Base-by-base conservation (phyloP, 1,140 invertebrate genomes). In the Drosophila eugracilis region DNA sequence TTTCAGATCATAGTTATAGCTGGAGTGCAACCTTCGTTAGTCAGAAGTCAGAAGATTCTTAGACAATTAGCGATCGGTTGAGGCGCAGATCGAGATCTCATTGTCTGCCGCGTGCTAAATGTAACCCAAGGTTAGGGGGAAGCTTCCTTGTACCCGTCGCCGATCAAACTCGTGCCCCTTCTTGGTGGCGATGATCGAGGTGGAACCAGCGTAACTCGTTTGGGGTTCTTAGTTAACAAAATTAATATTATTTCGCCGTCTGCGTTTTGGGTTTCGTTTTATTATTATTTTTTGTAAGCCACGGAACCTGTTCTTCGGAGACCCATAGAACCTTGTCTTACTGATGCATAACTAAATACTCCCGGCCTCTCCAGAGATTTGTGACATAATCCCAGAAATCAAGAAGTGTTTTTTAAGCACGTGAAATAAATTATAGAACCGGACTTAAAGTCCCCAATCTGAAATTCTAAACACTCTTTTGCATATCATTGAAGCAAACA, bases 111-210 rank as follows among this genome's bases (percentile, higher is more conserved):
- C n/a, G 48, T 59, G 55, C 28, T 54, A 71, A 71, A 71, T 37
- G 37, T 30, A 49, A 62, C n/a, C 41, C 81, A 84, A 84, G 81
- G 81, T 76, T 52, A 67, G 19, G 42, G 12, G 12, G 47, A 77
- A 66, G 54, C 67, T 47, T 48, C 58, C 28, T 60, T 28, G 36
- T 15, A 19, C 21, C 30, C 39, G 24, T 4, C 22, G 26, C 22
- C 6, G 14, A 4, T 12, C 21, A 37, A 19, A 36, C 41, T 44
- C 45, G 55, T 53, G 63, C 45, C 15, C 45, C 22, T 52, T 67
- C 59, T 42, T 34, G 44, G 42, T 52, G 37, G 30, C 48, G 50
- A 39, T 49, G 62, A 22, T 49, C 44, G 30, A 44, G 39, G 17
- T 37, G 30, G 65, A 75, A 75, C 71, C 71, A 60, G 72, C 48